Base-by-base conservation (phyloP, 1,140 invertebrate genomes). In the Zaprionus lachaisei region DNA sequence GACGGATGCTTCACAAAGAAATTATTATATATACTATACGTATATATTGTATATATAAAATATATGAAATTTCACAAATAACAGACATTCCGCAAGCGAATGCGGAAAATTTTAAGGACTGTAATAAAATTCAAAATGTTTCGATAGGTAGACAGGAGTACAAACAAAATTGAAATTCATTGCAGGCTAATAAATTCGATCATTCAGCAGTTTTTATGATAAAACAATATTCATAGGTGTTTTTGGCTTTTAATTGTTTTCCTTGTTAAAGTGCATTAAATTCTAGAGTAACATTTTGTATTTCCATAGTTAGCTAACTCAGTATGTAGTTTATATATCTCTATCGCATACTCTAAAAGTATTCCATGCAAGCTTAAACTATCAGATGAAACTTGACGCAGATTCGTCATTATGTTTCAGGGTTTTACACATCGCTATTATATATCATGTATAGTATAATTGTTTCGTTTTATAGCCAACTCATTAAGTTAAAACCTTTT, bases 61-160 rank as follows among this genome's bases (percentile, higher is more conserved):
- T 47, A 47, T 51, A 24, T 51, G 5, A 51, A 20, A 5, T 24
- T 51, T 51, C 20, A 22, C 20, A 51, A 51, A 51, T 47, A 47
- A 47, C 17, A 47, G n/a, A 17, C 20, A 51, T 51, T 24, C 22
- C 47, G 12, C 41, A 47, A 9, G 9, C 20, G 47, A 6, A 51
- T 51, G 17, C 47, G 1, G 11, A 24, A 24, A 20, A 51, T 51
- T 11, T 14, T 51, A 51, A 51, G 47, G 20, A 51, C 20, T 51
- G 47, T 51, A 51, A 51, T 51, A 51, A 51, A 51, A 51, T 24
- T 51, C 47, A 51, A 51, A 51, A 51, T 51, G 20, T 51, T 51
- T 51, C 47, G 47, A 22, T 51, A 51, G 20, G 14, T 51, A 51
- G 2, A n/a, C 5, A 6, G 2, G n/a, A 17, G 41, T 24, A 51